Base-by-base conservation (phyloP, 2,888 invertebrate species). In the Orthosia cruda region DNA sequence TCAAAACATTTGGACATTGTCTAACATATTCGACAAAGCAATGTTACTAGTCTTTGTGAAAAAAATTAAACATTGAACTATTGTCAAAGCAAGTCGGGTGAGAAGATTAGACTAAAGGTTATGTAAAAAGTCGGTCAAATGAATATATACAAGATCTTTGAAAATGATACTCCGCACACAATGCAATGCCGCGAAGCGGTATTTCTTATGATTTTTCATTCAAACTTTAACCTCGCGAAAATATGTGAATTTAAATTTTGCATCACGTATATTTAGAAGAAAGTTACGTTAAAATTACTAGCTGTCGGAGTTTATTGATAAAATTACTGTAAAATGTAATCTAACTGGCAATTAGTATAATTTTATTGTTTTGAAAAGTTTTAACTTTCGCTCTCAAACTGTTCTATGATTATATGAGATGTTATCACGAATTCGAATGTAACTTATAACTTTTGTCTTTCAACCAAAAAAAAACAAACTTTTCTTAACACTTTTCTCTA, bases 1-100 rank as follows among this genome's bases (percentile, higher is more conserved):
- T 82, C 84, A 87, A 91, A 89, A 90, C 89, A 91, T 92, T 92
- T 91, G 92, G 91, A 93, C 93, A 93, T 92, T 93, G 92, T 87
- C 81, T 88, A 91, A 89, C 84, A 89, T 89, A 90, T 91, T 91
- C 91, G 92, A 92, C 91, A 93, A 92, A 91, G 90, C 91, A 90
- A 90, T 90, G 91, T 91, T 88, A 89, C 89, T 62, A 58, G 84
- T 80, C 83, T 84, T 87, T 90, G 90, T 89, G 88, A 89, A 91
- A 90, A 89, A 89, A 89, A 88, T 85, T 88, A 87, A 85, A 81
- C 81, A 83, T 90, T 87, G 80, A 87, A 88, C 88, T 83, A 91
- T 91, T 91, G 88, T 90, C 84, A 83, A 80, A 86, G 73, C 71
- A 68, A 81, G 75, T 77, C 74, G 76, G 83, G 86, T 89, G 88